Percentiles rank a stretch among this genome's conserved stretches.
These are phyloP conservation scores for Tiliacea citrago DNA, from an alignment of 2,888 invertebrate species.

Conservation along the genomic window DNA sequence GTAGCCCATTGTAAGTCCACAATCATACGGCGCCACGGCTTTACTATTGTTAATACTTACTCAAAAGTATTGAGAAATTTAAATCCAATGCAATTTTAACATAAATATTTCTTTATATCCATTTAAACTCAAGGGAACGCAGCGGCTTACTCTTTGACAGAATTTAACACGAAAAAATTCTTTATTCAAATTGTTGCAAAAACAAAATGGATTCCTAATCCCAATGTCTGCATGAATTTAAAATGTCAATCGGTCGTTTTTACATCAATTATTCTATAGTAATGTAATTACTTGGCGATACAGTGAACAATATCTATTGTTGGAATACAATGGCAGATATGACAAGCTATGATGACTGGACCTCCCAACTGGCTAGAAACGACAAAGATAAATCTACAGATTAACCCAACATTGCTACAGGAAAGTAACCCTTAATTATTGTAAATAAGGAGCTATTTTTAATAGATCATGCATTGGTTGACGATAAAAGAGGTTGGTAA, in stretches of 20 bases:
- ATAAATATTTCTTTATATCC: slow-evolving; percentile 47
- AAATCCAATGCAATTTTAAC: slow-evolving; percentile 31
- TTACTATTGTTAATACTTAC: slow-evolving; percentile 10
- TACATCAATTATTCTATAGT: slow-evolving; percentile 80
- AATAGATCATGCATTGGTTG: background rate
- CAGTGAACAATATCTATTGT: slow-evolving; percentile 78
- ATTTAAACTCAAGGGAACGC: slow-evolving; percentile 31
- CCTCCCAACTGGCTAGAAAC: slow-evolving; percentile 76
- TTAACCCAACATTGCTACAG: background rate
- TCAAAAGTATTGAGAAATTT: slow-evolving; percentile 8
- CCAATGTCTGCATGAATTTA: slow-evolving; percentile 25
- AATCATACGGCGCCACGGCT: slow-evolving; percentile 45
- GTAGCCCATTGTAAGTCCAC: slow-evolving; percentile 22
- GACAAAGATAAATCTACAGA: slow-evolving; percentile 18
- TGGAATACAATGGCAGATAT: slow-evolving; percentile 75
- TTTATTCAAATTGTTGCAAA: slow-evolving; percentile 37
- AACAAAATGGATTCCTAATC: slow-evolving; percentile 49
- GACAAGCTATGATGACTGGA: slow-evolving; percentile 83
- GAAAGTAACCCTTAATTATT: slow-evolving; percentile 7
- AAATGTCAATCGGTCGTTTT: slow-evolving; percentile 77
- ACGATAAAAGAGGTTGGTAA: background rate
- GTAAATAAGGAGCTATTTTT: background rate
- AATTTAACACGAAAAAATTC: slow-evolving; percentile 38
- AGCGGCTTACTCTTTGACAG: slow-evolving; percentile 35
- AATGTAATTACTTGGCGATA: slow-evolving; percentile 82